A percentile compares a stretch with the other conserved stretches of the same genome.
Evolutionary conservation across 2,888 invertebrate species (phyloP).

Genomic region (Metallyticus violacea): DNA sequence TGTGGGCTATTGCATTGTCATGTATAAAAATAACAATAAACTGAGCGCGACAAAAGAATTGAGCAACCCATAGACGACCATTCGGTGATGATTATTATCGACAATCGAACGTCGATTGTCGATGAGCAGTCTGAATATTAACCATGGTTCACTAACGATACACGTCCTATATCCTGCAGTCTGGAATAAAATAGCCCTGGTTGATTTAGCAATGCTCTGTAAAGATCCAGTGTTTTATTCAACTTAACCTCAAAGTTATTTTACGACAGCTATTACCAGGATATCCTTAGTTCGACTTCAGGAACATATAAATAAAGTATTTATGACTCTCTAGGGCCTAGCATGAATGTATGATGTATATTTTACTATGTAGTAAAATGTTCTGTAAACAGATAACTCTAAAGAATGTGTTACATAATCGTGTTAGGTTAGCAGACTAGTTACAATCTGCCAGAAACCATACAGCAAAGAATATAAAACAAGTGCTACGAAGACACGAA

Average conservation of each 20-base stretch:
- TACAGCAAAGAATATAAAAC: too few species aligned
- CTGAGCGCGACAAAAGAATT: neutral
- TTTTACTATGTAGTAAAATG: too few species aligned
- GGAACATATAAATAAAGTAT: too few species aligned
- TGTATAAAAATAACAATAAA: neutral
- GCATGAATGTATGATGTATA: too few species aligned
- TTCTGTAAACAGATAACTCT: too few species aligned
- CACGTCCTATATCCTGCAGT: neutral
- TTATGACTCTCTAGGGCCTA: too few species aligned
- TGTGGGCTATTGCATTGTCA: neutral
- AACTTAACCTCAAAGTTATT: neutral
- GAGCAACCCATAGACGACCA: neutral
- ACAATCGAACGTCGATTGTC: neutral
- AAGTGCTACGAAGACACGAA: too few species aligned
- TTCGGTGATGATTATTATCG: neutral
- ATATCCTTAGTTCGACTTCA: too few species aligned
- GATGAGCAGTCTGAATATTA: neutral
- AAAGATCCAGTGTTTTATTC: neutral
- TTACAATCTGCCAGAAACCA: too few species aligned
- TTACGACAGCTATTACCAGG: too few species aligned
- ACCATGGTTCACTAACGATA: neutral
- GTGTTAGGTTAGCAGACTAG: too few species aligned
- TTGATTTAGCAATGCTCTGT: neutral
- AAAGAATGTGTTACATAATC: too few species aligned
- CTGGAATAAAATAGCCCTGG: neutral